Evolutionary conservation across 2,888 invertebrate species (phyloP), one percentile per base, ranked within the genome.

Genomic region (Junonia oenone): DNA sequence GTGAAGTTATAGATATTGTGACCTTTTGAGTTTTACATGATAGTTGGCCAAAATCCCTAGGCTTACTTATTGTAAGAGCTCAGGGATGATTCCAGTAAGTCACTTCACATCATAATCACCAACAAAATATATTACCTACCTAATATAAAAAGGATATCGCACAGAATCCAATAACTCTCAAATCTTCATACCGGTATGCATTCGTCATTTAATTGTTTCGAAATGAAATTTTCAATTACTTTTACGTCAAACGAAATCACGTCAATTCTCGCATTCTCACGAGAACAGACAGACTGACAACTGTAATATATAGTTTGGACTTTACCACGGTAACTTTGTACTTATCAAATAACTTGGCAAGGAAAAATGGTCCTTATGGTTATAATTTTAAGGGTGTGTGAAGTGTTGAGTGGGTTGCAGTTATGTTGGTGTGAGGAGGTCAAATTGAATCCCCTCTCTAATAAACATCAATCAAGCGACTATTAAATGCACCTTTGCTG

Each of bases 401-500:
- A 11, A 19, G 9, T 46, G 11, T 49, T 35, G n/a, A 13, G n/a
- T 19, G 27, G 9, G 33, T 15, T 33, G 22, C 22, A 45, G 29
- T 17, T 14, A 46, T 38, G 51, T 51, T 56, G 53, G 58, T 43
- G 26, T 38, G 46, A 51, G 49, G 51, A 55, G 62, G 58, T 63
- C 63, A 58, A 65, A 60, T 63, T 56, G 59, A 60, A 62, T 64
- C 62, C 64, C 68, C 67, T 33, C 61, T 61, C 66, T 72, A 81
- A 80, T 82, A 80, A 74, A 81, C 82, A 83, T 83, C 78, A 83
- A 83, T 83, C 82, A 83, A 71, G 63, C 48, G 62, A 70, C 74
- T 76, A 80, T 81, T 81, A 81, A 76, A 80, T 80, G 79, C 83
- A 83, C 79, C 84, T 83, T 83, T 78, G 69, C 71, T 64, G 66